phyloP scores from a whole-genome alignment of 2,797 vertebrate genomes.

The Gallinago nigripennis region DNA sequence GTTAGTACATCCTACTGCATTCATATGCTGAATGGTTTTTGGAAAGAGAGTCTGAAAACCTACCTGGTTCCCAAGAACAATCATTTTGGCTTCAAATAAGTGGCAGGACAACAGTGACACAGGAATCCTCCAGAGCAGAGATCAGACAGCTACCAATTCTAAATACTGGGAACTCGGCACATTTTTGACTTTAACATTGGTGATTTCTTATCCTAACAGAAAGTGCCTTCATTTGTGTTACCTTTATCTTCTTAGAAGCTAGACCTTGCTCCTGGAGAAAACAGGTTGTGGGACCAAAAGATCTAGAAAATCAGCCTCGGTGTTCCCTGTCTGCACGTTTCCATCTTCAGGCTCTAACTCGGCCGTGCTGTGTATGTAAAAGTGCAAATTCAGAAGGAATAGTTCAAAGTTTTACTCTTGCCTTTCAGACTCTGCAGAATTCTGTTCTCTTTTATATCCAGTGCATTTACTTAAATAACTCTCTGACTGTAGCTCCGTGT shows the following conservation, averaged over 20 bases:
- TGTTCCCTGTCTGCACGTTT: background rate
- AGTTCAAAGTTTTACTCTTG: background rate
- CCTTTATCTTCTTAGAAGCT: background rate
- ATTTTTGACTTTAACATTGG: background rate
- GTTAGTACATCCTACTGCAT: background rate
- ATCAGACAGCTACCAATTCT: background rate
- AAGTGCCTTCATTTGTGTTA: background rate
- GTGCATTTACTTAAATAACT: background rate
- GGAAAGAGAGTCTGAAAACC: background rate
- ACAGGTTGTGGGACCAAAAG: slow-evolving; percentile 1
- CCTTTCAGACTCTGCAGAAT: background rate
- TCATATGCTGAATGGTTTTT: background rate
- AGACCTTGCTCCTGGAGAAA: background rate
- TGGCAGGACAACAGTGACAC: background rate
- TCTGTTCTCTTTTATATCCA: background rate
- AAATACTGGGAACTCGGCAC: background rate
- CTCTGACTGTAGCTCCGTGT: background rate
- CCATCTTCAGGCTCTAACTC: background rate
- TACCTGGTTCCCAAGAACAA: background rate
- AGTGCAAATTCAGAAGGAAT: background rate
- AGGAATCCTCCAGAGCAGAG: background rate
- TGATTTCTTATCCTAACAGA: background rate
- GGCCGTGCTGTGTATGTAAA: background rate
- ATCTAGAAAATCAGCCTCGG: background rate
- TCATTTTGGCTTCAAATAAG: background rate